phyloP scores from a whole-genome alignment of 1,140 invertebrate genomes.

The Lepidurus arcticus region DNA sequence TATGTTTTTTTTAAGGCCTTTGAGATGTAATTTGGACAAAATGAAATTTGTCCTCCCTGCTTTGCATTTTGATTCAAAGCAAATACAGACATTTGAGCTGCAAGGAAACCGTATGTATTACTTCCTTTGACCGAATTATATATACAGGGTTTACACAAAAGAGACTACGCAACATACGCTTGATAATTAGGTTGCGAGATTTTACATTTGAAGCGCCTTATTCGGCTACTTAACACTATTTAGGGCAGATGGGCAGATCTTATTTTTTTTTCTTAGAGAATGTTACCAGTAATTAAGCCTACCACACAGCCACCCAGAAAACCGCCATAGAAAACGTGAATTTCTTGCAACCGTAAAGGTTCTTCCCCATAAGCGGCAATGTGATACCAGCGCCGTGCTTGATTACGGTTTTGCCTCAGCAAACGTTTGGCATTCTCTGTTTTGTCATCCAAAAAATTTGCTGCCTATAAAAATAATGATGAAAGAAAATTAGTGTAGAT shows the following conservation, averaged over 20 bases:
- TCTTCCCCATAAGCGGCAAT: conserved; percentile 57
- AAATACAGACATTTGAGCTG: too few relatives aligned
- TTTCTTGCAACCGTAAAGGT: conserved; percentile 58
- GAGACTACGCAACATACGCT: too few relatives aligned
- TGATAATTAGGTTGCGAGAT: not conserved
- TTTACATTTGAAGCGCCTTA: not conserved
- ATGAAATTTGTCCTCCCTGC: too few relatives aligned
- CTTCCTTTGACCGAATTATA: too few relatives aligned
- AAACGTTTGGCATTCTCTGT: conserved; percentile 66
- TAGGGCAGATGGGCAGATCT: not conserved
- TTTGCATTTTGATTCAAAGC: too few relatives aligned
- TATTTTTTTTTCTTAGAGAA: conserved; percentile 29
- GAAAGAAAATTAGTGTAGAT: not conserved
- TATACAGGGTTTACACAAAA: too few relatives aligned
- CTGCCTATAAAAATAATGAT: conserved; percentile 55
- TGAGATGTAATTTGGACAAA: not conserved
- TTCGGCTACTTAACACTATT: not conserved
- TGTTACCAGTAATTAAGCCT: conserved; percentile 48
- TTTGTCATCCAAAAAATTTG: conserved; percentile 68
- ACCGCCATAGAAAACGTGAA: conserved; percentile 66
- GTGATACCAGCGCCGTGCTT: conserved; percentile 65
- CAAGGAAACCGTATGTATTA: too few relatives aligned
- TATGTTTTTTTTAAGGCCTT: not conserved
- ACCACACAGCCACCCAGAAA: conserved; percentile 65
- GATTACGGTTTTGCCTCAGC: conserved; percentile 58